A percentile compares a stretch with the other conserved stretches of the same genome.
phyloP scores from a whole-genome alignment of 2,797 vertebrate genomes.

The Melanotaenia trifasciata region DNA sequence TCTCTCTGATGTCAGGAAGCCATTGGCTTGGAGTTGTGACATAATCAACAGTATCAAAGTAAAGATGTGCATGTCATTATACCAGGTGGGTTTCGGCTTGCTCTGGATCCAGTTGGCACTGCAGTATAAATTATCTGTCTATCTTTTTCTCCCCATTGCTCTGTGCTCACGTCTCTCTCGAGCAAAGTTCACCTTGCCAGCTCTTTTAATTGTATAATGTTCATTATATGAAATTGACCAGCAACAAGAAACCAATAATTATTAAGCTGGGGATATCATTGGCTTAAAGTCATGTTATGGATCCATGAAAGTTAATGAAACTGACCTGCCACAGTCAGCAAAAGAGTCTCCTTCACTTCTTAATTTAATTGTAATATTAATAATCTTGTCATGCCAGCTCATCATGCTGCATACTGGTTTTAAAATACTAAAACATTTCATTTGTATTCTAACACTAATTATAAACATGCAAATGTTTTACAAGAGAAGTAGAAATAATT shows the following conservation, averaged over 20 bases:
- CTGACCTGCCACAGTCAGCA: conserved; percentile 8
- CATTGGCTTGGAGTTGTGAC: conserved; percentile 52
- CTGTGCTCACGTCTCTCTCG: conserved; percentile 37
- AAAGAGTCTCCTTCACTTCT: conserved; percentile 12
- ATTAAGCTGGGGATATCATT: conserved; percentile 38
- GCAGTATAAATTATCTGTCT: not conserved
- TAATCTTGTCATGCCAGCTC: not conserved
- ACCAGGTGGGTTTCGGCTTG: conserved; percentile 30
- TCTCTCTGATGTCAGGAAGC: conserved; percentile 43
- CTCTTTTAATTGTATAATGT: conserved; percentile 52
- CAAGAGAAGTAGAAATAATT: too few species aligned
- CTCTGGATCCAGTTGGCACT: conserved; percentile 35
- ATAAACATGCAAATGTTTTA: too few species aligned
- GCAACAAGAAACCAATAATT: conserved; percentile 52
- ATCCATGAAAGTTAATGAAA: conserved; percentile 27
- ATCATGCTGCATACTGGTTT: not conserved
- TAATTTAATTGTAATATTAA: conserved; percentile 12
- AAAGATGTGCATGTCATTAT: conserved; percentile 15
- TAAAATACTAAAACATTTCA: not conserved
- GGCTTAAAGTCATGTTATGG: conserved; percentile 37
- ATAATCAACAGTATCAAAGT: conserved; percentile 42
- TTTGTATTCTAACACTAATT: not conserved
- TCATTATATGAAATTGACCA: conserved; percentile 55
- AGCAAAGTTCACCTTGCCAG: conserved; percentile 37
- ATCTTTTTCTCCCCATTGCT: conserved; percentile 28